Conservation (phyloP, 2,113 vertebrate genomes). For the human region DNA sequence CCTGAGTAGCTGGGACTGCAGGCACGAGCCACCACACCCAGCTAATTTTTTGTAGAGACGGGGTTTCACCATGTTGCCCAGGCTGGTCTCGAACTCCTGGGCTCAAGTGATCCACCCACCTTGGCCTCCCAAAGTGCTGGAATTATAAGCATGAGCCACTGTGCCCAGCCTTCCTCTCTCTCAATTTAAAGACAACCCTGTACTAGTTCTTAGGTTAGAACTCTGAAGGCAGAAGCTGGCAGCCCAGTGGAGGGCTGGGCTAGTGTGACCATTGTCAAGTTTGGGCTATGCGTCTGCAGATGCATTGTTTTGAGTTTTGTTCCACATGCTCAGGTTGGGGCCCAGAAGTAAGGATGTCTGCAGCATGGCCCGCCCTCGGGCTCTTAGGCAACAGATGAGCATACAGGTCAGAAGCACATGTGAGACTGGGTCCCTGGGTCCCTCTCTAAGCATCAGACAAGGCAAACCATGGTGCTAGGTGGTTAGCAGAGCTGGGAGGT, state of each 20-base stretch:
- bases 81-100: too few relatives aligned
- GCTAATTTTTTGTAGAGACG: too few relatives aligned
- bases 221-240: neutral
- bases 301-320: neutral
- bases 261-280: neutral
- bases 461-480: neutral
- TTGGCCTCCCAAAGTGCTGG: too few relatives aligned
- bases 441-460: neutral
- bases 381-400: neutral
- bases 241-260: neutral
- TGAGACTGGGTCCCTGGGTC: neutral
- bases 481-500: neutral
- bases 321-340: neutral
- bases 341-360: neutral
- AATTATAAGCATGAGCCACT: too few relatives aligned
- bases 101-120: too few relatives aligned
- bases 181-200: neutral
- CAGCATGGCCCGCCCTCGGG: rapidly evolving
- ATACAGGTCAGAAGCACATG: neutral
- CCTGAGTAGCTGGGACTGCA: too few relatives aligned
- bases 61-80: too few relatives aligned
- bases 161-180: neutral
- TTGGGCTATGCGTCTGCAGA: neutral
- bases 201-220: neutral
- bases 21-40: too few relatives aligned